A percentile compares a stretch with the other conserved stretches of the same genome.
Evolutionary conservation across 1,140 invertebrate species (phyloP).

Genomic region (Pseudachorutes palmiensis): DNA sequence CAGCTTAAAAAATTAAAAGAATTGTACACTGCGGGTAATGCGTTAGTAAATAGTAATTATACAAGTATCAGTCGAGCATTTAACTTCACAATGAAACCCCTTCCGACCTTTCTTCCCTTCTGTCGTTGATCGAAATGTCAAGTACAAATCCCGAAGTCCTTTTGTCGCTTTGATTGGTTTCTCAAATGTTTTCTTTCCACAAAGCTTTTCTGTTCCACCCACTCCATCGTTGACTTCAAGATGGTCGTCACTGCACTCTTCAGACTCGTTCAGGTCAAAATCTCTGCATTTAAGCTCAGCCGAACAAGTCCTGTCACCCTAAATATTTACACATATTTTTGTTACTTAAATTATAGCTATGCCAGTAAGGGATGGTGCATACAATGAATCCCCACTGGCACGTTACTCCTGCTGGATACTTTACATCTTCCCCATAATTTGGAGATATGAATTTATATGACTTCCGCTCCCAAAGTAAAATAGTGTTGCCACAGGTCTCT

Average conservation of each 20-base stretch:
- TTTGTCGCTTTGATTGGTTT: background rate
- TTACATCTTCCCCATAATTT: background rate
- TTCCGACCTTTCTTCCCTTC: background rate
- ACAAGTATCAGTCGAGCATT: background rate
- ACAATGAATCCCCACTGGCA: background rate
- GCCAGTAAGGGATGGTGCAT: background rate
- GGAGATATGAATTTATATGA: background rate
- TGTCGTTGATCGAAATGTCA: background rate
- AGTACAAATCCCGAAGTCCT: background rate
- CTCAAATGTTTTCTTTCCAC: background rate
- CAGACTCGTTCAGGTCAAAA: background rate
- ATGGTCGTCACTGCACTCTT: background rate
- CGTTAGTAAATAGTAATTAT: background rate
- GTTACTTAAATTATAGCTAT: background rate
- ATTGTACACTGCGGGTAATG: background rate
- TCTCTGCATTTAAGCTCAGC: background rate
- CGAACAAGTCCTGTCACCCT: conserved; percentile 1
- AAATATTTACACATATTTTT: background rate
- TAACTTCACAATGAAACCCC: conserved; percentile 7
- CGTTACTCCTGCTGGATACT: background rate
- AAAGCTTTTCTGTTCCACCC: background rate
- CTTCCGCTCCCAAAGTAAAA: background rate
- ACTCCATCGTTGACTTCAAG: background rate
- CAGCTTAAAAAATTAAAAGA: background rate
- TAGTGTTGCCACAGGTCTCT: background rate